Base-by-base conservation (phyloP, 2,888 invertebrate species). In the Strigamia transsilvanica region DNA sequence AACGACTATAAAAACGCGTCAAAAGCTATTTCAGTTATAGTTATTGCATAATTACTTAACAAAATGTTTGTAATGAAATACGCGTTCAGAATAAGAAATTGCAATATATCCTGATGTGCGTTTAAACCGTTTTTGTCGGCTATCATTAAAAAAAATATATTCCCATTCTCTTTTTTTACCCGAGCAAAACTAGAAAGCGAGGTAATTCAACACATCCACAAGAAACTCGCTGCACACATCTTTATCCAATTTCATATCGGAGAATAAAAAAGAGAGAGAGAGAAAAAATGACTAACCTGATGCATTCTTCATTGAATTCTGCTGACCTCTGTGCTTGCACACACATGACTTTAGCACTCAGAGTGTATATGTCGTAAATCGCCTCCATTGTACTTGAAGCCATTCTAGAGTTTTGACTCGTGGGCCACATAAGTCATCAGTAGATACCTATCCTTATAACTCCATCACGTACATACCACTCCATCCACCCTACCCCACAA, bases 251-350 rank as follows among this genome's bases (percentile, higher is more conserved):
- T 56, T 18, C 21, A 21, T 18, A 9, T 18, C 56, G 6, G 9
- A 46, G 15, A 56, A 38, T 38, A 38, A 10, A 56, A 56, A 21
- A 56, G 7, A n/a, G 18, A 21, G 56, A 18, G n/a, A 21, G n/a
- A n/a, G n/a, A 56, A 56, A 56, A 56, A 21, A 21, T 9, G n/a
- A 15, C 21, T 18, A 56, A 56, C n/a, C 56, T 18, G 56, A 56
- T 56, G 56, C 56, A 56, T 56, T 56, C 56, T 56, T 56, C 56
- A 56, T 56, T 56, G 56, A 56, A 56, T 56, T 56, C 56, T 56
- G 56, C 56, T 56, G 56, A 56, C 56, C 56, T 56, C 18, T 56
- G 56, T 18, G 15, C 56, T 46, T 56, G 56, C 56, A 56, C 56
- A 56, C 56, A 18, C 56, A 56, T 56, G 56, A 56, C 56, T 56